phyloP scores from a whole-genome alignment of 2,888 invertebrate species.

The Sesia bembeciformis region DNA sequence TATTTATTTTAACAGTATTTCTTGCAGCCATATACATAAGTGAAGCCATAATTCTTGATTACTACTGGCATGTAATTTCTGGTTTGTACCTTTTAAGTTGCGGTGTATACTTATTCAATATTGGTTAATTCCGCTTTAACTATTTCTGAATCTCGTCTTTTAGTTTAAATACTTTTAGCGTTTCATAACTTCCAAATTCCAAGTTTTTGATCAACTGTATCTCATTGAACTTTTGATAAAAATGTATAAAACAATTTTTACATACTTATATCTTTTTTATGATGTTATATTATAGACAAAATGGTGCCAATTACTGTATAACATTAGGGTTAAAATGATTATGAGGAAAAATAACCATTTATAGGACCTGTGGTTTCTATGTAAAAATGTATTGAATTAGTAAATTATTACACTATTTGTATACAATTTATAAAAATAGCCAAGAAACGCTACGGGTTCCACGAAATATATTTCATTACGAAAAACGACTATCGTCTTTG shows the following conservation, averaged over 20 bases:
- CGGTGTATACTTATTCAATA: conserved; percentile 66
- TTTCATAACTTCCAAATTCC: conserved; percentile 23
- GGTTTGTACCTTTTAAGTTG: conserved; percentile 45
- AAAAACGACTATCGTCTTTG: conserved; percentile 38
- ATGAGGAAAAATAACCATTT: conserved; percentile 3
- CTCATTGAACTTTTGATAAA: not conserved
- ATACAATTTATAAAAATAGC: conserved; percentile 65
- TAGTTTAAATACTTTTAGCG: conserved; percentile 36
- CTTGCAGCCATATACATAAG: conserved; percentile 25
- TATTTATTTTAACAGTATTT: conserved; percentile 2
- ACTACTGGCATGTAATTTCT: conserved; percentile 12
- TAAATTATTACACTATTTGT: conserved; percentile 53
- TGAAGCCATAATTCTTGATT: conserved; percentile 25
- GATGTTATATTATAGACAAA: conserved; percentile 11
- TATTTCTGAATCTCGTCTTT: conserved; percentile 61
- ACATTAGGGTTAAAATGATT: conserved; percentile 9
- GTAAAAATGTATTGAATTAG: conserved; percentile 27
- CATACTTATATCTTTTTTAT: not conserved
- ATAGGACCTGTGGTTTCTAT: conserved; percentile 39
- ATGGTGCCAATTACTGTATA: conserved; percentile 52
- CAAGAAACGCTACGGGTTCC: conserved; percentile 74
- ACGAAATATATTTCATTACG: conserved; percentile 68
- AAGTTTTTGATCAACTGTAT: not conserved
- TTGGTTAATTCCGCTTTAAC: conserved; percentile 42
- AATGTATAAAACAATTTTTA: not conserved